phyloP scores from a whole-genome alignment of 2,797 vertebrate species.

The Acestrorhynchus altus region DNA sequence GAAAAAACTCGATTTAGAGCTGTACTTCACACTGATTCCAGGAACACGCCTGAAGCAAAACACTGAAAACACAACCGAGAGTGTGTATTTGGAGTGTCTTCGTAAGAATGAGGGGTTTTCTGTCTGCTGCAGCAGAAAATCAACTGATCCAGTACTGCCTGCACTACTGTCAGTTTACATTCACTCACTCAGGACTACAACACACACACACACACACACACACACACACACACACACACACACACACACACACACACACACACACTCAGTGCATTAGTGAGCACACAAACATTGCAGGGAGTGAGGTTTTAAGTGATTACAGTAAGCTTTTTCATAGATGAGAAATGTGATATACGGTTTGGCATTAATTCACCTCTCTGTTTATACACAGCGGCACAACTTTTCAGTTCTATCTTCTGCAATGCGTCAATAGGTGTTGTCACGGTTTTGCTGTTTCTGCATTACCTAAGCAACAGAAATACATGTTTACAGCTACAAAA shows the following conservation, averaged over 20 bases:
- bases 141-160: constrained; percentile 66
- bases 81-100: constrained; percentile 30
- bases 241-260: neutral
- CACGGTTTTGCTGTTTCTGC: constrained; percentile 41
- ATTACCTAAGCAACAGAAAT: constrained; percentile 48
- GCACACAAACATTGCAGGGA: constrained; percentile 18
- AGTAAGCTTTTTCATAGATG: constrained; percentile 56
- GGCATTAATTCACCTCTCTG: constrained; percentile 47
- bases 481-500: constrained; percentile 24
- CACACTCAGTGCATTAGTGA: constrained; percentile 21
- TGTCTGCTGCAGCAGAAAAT: constrained; percentile 68
- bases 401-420: constrained; percentile 42
- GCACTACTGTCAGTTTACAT: constrained; percentile 68
- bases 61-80: neutral
- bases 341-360: constrained; percentile 46
- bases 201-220: neutral
- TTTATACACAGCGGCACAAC: constrained; percentile 44
- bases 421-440: constrained; percentile 38
- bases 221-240: too few species aligned
- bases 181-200: constrained; percentile 56
- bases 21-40: neutral
- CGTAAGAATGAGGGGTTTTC: constrained; percentile 65
- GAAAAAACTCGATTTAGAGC: neutral
- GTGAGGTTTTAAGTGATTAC: constrained; percentile 55
- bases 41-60: neutral